Evolutionary conservation across 2,797 vertebrate genomes (phyloP).

Genomic region (Coendou prehensilis): DNA sequence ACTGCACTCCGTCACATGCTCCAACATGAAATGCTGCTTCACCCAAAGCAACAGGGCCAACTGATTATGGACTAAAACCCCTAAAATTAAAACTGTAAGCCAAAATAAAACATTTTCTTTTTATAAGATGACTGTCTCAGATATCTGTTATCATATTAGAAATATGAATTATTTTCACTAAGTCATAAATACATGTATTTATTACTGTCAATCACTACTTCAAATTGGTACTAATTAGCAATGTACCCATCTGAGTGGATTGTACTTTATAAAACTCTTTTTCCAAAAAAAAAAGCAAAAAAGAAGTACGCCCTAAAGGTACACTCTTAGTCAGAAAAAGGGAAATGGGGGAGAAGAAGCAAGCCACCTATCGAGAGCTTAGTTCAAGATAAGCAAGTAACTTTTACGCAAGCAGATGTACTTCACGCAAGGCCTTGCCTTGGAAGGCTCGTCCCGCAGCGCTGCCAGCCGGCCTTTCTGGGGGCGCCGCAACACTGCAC

Average conservation of each 20-base stretch:
- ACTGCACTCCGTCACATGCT: background rate
- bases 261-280: background rate
- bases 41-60: background rate
- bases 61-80: background rate
- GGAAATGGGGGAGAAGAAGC: background rate
- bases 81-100: background rate
- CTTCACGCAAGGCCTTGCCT: slow-evolving; percentile 88
- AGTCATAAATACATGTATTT: too few relatives aligned
- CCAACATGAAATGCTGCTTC: background rate
- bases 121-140: background rate
- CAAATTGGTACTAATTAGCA: background rate
- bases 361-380: background rate
- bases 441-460: slow-evolving; percentile 96
- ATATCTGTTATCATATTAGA: background rate
- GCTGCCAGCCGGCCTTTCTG: slow-evolving; percentile 96
- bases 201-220: background rate
- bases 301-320: background rate
- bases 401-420: background rate
- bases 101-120: background rate
- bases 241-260: background rate
- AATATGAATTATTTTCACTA: background rate
- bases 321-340: slow-evolving; percentile 47
- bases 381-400: background rate
- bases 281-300: background rate
- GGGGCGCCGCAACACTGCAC: slow-evolving; percentile 94